phyloP scores from a whole-genome alignment of 1,140 invertebrate species.

The Tetramorium parvispinum region DNA sequence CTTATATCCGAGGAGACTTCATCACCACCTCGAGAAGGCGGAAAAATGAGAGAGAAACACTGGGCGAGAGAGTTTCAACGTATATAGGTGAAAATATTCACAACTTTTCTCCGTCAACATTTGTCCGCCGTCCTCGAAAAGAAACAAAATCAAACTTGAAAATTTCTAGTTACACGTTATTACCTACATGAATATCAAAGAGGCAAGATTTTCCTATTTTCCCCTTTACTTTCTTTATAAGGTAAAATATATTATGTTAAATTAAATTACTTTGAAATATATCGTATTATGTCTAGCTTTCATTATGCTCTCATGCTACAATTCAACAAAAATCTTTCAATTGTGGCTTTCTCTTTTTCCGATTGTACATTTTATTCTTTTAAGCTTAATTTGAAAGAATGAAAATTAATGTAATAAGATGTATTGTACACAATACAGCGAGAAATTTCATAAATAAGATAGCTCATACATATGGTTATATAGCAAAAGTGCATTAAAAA shows the following conservation, averaged over 20 bases:
- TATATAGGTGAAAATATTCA: constrained; percentile 7
- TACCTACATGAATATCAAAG: background rate
- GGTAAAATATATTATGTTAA: background rate
- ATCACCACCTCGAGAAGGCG: background rate
- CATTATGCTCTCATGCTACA: background rate
- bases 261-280: constrained; percentile 1
- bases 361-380: background rate
- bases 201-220: background rate
- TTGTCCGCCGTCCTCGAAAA: background rate
- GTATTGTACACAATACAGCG: background rate
- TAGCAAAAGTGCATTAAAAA: constrained; percentile 55
- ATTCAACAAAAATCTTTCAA: constrained; percentile 7
- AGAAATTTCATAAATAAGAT: constrained; percentile 69
- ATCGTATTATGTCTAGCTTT: background rate
- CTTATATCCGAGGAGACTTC: constrained; percentile 50
- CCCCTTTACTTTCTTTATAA: background rate
- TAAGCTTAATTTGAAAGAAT: background rate
- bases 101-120: constrained; percentile 5
- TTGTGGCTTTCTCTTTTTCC: background rate
- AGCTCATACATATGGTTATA: constrained; percentile 31
- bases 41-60: background rate
- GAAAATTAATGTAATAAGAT: background rate
- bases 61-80: background rate
- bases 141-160: constrained; percentile 32
- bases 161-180: constrained; percentile 31